Conservation (phyloP, 2,113 vertebrate species). For the Pantherophis guttatus region DNA sequence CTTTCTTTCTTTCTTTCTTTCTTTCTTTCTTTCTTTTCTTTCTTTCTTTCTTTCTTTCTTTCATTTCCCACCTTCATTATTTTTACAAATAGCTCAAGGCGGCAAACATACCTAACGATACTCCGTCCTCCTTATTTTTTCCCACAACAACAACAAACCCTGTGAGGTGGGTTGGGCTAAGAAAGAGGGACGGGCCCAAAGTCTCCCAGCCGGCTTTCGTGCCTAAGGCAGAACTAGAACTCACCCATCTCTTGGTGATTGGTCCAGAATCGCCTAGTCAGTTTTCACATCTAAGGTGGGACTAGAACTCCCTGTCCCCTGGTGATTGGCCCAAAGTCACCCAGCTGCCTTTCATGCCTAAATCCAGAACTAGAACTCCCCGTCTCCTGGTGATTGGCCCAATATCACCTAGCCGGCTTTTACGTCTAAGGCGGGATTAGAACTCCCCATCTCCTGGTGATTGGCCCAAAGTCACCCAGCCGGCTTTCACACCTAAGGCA, state of each 20-base stretch:
- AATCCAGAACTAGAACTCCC: neutral
- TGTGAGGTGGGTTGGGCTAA: neutral
- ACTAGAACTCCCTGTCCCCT: too few species aligned
- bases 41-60: too few species aligned
- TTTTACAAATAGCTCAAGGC: neutral
- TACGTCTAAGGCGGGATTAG: too few species aligned
- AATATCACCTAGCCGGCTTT: neutral
- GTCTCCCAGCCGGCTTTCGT: too few species aligned
- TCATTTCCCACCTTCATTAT: neutral
- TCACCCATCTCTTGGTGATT: too few species aligned
- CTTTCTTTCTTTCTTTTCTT: too few species aligned
- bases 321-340: too few species aligned
- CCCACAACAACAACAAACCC: neutral
- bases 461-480: neutral
- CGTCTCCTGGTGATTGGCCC: neutral
- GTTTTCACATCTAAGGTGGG: rapidly evolving
- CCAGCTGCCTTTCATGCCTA: too few species aligned
- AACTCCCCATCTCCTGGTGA: neutral
- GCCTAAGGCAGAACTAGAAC: too few species aligned
- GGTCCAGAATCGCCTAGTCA: neutral
- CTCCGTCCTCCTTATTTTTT: too few species aligned
- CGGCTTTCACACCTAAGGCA: neutral
- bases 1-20: too few species aligned
- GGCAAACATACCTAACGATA: neutral
- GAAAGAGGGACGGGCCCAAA: neutral